Conservation (phyloP, 2,888 invertebrate genomes). For the Heliconius cydno region DNA sequence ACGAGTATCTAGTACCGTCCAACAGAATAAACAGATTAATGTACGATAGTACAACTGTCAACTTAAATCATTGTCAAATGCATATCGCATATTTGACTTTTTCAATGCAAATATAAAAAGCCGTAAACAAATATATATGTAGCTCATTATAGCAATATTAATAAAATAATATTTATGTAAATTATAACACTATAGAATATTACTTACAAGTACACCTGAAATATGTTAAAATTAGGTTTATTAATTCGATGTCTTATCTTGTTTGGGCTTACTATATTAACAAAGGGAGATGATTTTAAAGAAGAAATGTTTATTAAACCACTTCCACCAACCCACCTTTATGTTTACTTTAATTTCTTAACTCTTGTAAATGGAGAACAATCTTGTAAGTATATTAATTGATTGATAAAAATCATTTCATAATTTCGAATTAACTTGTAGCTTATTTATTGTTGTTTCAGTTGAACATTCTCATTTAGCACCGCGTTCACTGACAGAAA, state of each 20-base stretch:
- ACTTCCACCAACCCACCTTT: slow-evolving; percentile 91
- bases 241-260: slow-evolving; percentile 43
- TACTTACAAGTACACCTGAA: neutral
- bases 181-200: neutral
- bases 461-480: slow-evolving; percentile 93
- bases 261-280: slow-evolving; percentile 46
- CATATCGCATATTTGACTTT: neutral
- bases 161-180: neutral
- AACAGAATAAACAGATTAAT: too few species aligned
- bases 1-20: too few species aligned
- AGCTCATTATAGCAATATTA: neutral
- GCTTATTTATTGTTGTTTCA: slow-evolving; percentile 62
- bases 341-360: slow-evolving; percentile 95
- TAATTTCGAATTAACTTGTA: neutral
- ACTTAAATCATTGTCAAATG: slow-evolving; percentile 5
- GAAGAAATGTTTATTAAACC: slow-evolving; percentile 96
- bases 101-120: neutral
- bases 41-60: neutral
- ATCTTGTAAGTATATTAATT: slow-evolving; percentile 82
- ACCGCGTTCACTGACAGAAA: slow-evolving; percentile 94
- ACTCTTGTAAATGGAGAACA: slow-evolving; percentile 87
- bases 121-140: neutral
- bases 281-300: slow-evolving; percentile 87
- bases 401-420: slow-evolving; percentile 4
- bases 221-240: slow-evolving; percentile 34